Percentiles rank a stretch among this genome's conserved stretches.
These are phyloP conservation scores for Planococcus citri DNA, from an alignment of 1,140 invertebrate species.

Conservation along the genomic window DNA sequence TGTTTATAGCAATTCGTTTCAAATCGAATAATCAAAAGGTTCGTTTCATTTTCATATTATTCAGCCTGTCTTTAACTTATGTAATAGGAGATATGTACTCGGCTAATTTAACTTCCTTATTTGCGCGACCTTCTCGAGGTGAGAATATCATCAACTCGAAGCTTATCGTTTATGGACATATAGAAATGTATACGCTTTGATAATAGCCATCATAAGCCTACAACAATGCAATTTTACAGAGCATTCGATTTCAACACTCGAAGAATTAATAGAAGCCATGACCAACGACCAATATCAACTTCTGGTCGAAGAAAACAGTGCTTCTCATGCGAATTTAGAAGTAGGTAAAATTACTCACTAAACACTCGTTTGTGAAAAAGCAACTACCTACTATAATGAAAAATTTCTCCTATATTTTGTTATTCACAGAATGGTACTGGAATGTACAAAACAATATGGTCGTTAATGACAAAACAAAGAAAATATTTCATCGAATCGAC, in stretches of 20 bases:
- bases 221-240: slow-evolving; percentile 34
- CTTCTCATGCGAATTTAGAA: slow-evolving; percentile 50
- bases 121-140: slow-evolving; percentile 47
- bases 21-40: slow-evolving; percentile 44
- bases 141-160: too few relatives aligned
- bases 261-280: slow-evolving; percentile 48
- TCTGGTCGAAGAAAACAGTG: slow-evolving; percentile 52
- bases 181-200: too few relatives aligned
- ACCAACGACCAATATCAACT: slow-evolving; percentile 42
- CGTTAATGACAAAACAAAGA: slow-evolving; percentile 44
- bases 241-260: slow-evolving; percentile 48
- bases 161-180: too few relatives aligned
- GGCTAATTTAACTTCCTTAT: slow-evolving; percentile 52
- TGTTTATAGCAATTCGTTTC: slow-evolving; percentile 35
- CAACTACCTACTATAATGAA: slow-evolving; percentile 15
- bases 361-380: too few relatives aligned
- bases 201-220: too few relatives aligned
- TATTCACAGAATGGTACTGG: slow-evolving; percentile 52
- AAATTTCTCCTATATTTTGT: not conserved
- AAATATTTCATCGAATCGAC: slow-evolving; percentile 43
- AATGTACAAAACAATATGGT: slow-evolving; percentile 48
- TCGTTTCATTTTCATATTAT: slow-evolving; percentile 45
- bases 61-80: slow-evolving; percentile 53
- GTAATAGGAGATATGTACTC: slow-evolving; percentile 59
- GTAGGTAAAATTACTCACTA: slow-evolving; percentile 32